Evolutionary conservation across 2,113 vertebrate genomes (phyloP), one percentile per base, ranked within the genome.

Genomic region (Hyperoodon ampullatus): DNA sequence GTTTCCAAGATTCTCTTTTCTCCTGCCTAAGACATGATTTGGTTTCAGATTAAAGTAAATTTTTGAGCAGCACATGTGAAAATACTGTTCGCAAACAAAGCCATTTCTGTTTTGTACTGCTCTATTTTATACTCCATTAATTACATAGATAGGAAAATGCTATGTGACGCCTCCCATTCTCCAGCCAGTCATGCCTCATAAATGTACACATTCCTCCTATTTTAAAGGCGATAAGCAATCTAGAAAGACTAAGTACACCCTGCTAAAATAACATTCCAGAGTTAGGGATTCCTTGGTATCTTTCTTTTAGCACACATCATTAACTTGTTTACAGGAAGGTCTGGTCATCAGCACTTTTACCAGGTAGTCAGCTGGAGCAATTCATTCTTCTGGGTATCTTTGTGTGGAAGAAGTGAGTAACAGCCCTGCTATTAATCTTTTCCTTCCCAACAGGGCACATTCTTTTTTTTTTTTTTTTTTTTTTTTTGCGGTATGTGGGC

Each of bases 351-450:
- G 5, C 15, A 85, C 2, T 28, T 35, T 53, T 74, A 44, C 19
- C 24, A 63, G 6, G 28, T 47, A 15, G 2, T 44, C 9, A 8
- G 2, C 26, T 65, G 5, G 8, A 55, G n/a, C 0, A 16, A 26
- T 44, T 82, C 42, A 44, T 65, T 83, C 23, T 12, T 55, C 15
- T 35, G 33, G 9, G 28, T n/a, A 16, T 35, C 24, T 15, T 66
- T 35, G 44, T 74, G 3, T 35, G 16, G 19, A 28, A 65, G 68
- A 18, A 26, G 6, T 50, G 50, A 50, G 53, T 72, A 39, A 61
- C 10, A 19, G 44, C 4, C 44, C 50, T 18, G 6, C 39, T 39
- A 3, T 30, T 58, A 30, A 11, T 33, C 4, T 61, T 53, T 70
- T 78, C 39, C 23, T 23, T 50, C 47, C 12, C 55, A 81, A n/a